Evolutionary conservation across 2,888 invertebrate genomes (phyloP).

Genomic region (Microctonus hyperodae): DNA sequence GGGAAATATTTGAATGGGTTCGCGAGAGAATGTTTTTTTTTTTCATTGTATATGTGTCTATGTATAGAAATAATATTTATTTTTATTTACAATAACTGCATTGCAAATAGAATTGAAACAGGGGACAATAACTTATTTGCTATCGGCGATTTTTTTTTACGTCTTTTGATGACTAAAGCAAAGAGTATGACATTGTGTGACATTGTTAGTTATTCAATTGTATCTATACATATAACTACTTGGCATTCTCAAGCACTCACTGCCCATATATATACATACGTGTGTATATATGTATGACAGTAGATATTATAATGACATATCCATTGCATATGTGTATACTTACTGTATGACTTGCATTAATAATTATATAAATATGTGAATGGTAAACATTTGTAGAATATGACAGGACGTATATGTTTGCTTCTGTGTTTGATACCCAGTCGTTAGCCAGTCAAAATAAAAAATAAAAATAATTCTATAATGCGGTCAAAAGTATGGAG

Average conservation of each 20-base stretch:
- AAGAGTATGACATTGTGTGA: conserved; percentile 18
- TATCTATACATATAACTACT: conserved; percentile 9
- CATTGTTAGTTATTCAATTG: not conserved
- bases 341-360: not conserved
- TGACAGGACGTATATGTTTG: not conserved
- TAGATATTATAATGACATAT: conserved; percentile 15
- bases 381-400: not conserved
- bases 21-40: too few species aligned
- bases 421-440: not conserved
- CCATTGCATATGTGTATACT: not conserved
- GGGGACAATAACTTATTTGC: not conserved
- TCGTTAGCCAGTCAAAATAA: not conserved
- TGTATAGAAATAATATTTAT: too few species aligned
- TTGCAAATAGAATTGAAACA: not conserved
- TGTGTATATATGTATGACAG: not conserved
- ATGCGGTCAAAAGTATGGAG: not conserved
- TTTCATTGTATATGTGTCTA: too few species aligned
- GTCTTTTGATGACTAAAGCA: not conserved
- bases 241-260: conserved; percentile 3
- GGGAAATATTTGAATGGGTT: too few species aligned
- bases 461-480: not conserved
- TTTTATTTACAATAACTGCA: not conserved
- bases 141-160: not conserved
- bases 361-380: not conserved
- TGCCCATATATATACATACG: not conserved